Evolutionary conservation across 2,797 vertebrate species (phyloP), one percentile per base, ranked within the genome.

Genomic region (Ctenosaura bakeri): DNA sequence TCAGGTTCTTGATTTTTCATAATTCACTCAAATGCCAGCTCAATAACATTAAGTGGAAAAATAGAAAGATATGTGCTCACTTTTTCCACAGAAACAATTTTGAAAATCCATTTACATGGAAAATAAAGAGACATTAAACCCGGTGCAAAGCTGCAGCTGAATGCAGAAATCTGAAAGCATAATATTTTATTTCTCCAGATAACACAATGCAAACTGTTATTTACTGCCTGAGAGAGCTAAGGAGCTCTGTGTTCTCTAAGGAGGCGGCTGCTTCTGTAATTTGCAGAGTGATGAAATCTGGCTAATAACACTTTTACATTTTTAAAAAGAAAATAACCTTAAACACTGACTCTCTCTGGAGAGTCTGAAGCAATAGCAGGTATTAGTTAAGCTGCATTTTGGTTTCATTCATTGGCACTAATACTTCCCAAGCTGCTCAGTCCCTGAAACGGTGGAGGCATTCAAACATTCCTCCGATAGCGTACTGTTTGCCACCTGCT

Each of bases 21-120:
- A 95, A 95, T 92, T 96, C 95, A 95, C 87, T 95, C 93, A 96
- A 94, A 95, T 92, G 92, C 83, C 88, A 94, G 78, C 83, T 95
- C 95, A 94, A 94, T 92, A 92, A 94, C 94, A 94, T 95, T 96
- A 96, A 95, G 92, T 94, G 91, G 95, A 96, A 96, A 96, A 95
- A 94, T 87, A 94, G 83, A 89, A 93, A 95, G 95, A 95, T 95
- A 94, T 88, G 76, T 83, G 84, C 91, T 95, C 85, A 92, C 29
- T 95, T 95, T 83, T 94, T 95, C 90, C 83, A 81, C 86, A 95
- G 95, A 95, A 95, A 96, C 95, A 94, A 94, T 96, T 95, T 95
- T 94, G 94, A 95, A 95, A 96, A 96, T 94, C 92, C 87, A 95
- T 96, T 96, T 96, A 95, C 94, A 95, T 91, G 87, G 90, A 94